Base-by-base conservation (phyloP, 1,140 invertebrate genomes). In the Propsilocerus akamusi region DNA sequence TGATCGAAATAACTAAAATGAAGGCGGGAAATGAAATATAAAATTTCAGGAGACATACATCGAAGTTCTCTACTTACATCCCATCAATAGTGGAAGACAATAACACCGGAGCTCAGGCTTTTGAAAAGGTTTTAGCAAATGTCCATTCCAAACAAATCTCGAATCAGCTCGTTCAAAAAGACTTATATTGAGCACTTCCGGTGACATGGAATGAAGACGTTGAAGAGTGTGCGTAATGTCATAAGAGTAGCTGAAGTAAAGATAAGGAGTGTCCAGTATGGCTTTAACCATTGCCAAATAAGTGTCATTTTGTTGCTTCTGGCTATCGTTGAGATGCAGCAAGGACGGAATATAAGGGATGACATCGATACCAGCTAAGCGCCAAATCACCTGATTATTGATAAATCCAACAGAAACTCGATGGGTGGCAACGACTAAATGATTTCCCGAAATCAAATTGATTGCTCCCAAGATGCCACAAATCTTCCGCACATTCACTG, bases 191-290 rank as follows among this genome's bases (percentile, higher is more conserved):
- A 68, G 66, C 54, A 54, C 12, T 53, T 91, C 85, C 3, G 86
- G 81, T 14, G 80, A 76, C n/a, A 87, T 86, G 48, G 88, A 86
- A 57, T 92, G 81, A 26, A 96, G 69, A 47, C 89, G 72, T 63
- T 98, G 95, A 58, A 96, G 70, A 0, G 87, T 81, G 62, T 96
- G 91, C 26, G 88, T 95, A 17, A 99, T 62, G 68, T 99, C 94
- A 61, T 93, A 95, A 1, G 84, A 81, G 52, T 93, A 84, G 25
- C 90, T 95, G 68, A 89, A 96, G 65, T 96, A 96, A 55, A 90
- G 89, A 54, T 78, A 76, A 7, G 86, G 86, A 10, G 81, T 84
- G 46, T 78, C 76, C 48, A 97, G 65, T 0, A 86, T 78, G 50
- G 72, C 68, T 28, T 85, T 80, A 2, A 96, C 59, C 85, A 97